Evolutionary conservation across 2,888 invertebrate species (phyloP), one percentile per base, ranked within the genome.

Genomic region (Anthophora plumipes): DNA sequence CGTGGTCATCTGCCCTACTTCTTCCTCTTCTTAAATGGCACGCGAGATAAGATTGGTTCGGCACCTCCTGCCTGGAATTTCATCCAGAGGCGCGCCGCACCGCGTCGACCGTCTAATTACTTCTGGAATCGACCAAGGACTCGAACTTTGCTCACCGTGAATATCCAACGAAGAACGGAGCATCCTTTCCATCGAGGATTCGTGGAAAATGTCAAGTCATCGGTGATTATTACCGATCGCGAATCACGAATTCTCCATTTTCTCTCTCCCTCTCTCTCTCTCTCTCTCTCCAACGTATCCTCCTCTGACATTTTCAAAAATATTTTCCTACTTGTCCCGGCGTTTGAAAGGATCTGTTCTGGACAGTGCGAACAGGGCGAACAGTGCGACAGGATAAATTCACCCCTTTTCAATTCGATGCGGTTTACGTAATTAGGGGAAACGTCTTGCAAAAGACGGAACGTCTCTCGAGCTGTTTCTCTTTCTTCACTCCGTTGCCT

Each of bases 1-100:
- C 87, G 87, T 88, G 87, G 88, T 86, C 85, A 86, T 77, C 82
- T 76, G 88, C 77, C 83, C 86, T 87, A 87, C 88, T 88, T 88
- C 83, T 86, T 88, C 85, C 83, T 86, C 86, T 77, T 86, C 87
- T 88, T 88, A 88, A 87, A 88, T 85, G 83, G 86, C 82, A 83
- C 82, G 77, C 84, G 81, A 84, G 88, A 87, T 87, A 85, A 87
- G 85, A 88, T 88, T 88, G 88, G 85, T 84, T 88, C 86, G 82
- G 83, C 81, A 80, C 79, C 83, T 85, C 84, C 84, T 72, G 81
- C 83, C 78, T 85, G 85, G 89, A 89, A 88, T 88, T 89, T 86
- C 85, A 87, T 87, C 85, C 81, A 81, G 70, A 84, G 84, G 77
- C 85, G 85, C 80, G 87, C 77, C 31, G 31, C 31, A 31, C 31